Evolutionary conservation across 2,888 invertebrate genomes (phyloP), one percentile per base, ranked within the genome.

Genomic region (Clusia tigrina): DNA sequence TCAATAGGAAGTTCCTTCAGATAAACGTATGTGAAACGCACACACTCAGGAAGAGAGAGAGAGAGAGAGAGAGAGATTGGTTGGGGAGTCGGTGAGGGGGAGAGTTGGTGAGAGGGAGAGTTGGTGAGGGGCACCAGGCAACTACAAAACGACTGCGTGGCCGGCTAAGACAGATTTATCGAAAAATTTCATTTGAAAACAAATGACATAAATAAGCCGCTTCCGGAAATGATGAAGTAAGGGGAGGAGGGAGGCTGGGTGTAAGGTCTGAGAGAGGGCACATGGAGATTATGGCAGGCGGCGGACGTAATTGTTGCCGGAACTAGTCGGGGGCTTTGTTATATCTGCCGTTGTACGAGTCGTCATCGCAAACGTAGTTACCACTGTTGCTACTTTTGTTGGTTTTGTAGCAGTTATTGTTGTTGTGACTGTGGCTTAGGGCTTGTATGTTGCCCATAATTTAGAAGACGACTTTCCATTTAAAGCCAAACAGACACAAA

Each of bases 101-200:
- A n/a, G n/a, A n/a, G n/a, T n/a, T n/a, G n/a, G n/a, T n/a, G n/a
- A n/a, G n/a, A n/a, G n/a, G n/a, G n/a, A n/a, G n/a, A n/a, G n/a
- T n/a, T 18, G 37, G 38, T 20, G 56, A 15, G 12, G 2, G 20
- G n/a, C 15, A 23, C 23, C 20, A 57, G 18, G 24, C 23, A 42
- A n/a, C 22, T 6, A 46, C 46, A 48, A 24, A 32, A 32, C 32
- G 32, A 12, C 32, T 48, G 48, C 20, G 20, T 20, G 48, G 5
- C 2, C 18, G 9, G 37, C 32, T 22, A 55, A 37, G 48, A 53
- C 53, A 53, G 53, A 26, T 38, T 37, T 59, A 53, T 37, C 37
- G 53, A 23, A 59, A 53, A 59, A 59, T 53, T 22, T 20, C 48
- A 48, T 48, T 48, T 48, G 59, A 23, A 37, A 53, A 37, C 59